Conservation (phyloP, 1,140 invertebrate genomes). For the Portunus trituberculatus region DNA sequence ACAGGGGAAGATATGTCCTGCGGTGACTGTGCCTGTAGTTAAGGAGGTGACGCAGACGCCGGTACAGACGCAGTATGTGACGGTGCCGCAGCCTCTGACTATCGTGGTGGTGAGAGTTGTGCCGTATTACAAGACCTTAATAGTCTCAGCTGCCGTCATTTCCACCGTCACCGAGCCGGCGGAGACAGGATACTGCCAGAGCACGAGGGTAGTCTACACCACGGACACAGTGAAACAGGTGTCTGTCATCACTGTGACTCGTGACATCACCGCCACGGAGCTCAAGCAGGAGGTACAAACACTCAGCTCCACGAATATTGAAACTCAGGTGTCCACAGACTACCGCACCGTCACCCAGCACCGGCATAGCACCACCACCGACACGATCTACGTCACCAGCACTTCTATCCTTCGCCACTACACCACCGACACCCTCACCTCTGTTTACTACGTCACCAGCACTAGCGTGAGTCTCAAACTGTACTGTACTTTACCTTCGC, state of each 20-base stretch:
- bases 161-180: neutral
- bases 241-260: neutral
- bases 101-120: neutral
- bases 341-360: constrained; percentile 28
- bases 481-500: too few relatives aligned
- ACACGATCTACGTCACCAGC: neutral
- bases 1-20: neutral
- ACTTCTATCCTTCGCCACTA: neutral
- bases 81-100: constrained; percentile 35
- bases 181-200: constrained; percentile 29
- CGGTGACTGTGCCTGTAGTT: constrained; percentile 30
- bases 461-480: neutral
- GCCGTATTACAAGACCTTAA: constrained; percentile 23
- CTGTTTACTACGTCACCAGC: constrained; percentile 1
- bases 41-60: constrained; percentile 40
- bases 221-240: constrained; percentile 32
- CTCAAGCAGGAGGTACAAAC: constrained; percentile 34
- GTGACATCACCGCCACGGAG: neutral
- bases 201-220: constrained; percentile 45
- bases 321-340: constrained; percentile 24
- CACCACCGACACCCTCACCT: constrained; percentile 30
- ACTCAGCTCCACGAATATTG: neutral
- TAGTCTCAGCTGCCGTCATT: constrained; percentile 26
- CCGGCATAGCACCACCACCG: neutral
- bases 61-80: constrained; percentile 50